Evolutionary conservation across 2,888 invertebrate species (phyloP).

Genomic region (Folsomia candida): DNA sequence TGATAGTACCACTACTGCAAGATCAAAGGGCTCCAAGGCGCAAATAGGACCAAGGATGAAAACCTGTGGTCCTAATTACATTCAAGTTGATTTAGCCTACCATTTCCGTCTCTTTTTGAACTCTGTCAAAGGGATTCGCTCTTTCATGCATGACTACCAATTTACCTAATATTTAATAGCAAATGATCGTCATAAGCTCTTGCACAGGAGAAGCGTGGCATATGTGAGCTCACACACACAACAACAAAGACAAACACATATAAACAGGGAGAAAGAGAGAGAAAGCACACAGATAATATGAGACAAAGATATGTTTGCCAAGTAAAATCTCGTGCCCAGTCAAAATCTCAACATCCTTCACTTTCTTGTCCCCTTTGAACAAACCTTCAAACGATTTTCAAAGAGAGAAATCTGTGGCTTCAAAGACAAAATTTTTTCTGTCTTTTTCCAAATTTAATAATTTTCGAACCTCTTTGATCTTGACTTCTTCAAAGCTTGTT

Average conservation of each 20-base stretch:
- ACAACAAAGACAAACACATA: constrained; percentile 18
- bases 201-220: background rate
- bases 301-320: background rate
- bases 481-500: constrained; percentile 17
- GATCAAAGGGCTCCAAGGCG: constrained; percentile 41
- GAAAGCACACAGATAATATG: constrained; percentile 18
- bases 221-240: constrained; percentile 15
- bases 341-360: constrained; percentile 19
- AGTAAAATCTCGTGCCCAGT: constrained; percentile 9
- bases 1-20: too few relatives aligned
- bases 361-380: constrained; percentile 9
- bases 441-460: constrained; percentile 43
- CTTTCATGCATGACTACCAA: constrained; percentile 29
- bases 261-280: constrained; percentile 11
- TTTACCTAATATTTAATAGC: constrained; percentile 17
- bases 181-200: constrained; percentile 23
- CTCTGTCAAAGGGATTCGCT: constrained; percentile 19
- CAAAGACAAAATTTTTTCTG: constrained; percentile 34
- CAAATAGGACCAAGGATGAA: constrained; percentile 29
- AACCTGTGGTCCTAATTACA: constrained; percentile 39
- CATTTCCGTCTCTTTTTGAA: constrained; percentile 22
- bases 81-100: constrained; percentile 30
- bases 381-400: constrained; percentile 23
- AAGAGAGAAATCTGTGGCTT: constrained; percentile 31
- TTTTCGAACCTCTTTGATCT: constrained; percentile 36